Evolutionary conservation across 92 coral and sea anemone species (phyloP), one percentile per base, ranked within the genome.

Genomic region (Parazoanthus darwini): DNA sequence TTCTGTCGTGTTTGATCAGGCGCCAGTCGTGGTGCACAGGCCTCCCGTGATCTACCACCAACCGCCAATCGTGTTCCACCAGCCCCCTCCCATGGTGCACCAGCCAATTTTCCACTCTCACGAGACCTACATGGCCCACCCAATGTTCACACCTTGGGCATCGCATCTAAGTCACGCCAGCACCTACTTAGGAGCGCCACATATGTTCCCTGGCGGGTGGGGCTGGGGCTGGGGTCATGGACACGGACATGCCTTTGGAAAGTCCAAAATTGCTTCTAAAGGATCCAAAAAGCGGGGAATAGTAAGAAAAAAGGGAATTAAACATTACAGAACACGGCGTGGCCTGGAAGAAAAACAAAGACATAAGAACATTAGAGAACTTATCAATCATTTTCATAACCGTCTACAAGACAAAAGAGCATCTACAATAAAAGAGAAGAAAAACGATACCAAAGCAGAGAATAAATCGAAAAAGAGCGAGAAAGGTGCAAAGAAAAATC

Each of bases 1-100:
- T 2, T 96, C 98, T 10, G 93, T 96, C 8, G 97, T 96, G 16
- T 94, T 92, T 72, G 94, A 96, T 88, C 98, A 94, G 72, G 88
- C 98, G 11, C 82, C 98, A 74, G 96, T 96, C 67, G 93, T 96
- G 10, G 92, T 96, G 33, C 96, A 96, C 38, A 91, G 98, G 26
- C 96, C 98, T 22, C 90, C 97, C 14, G 97, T 96, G 26, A 89
- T 96, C 51, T 96, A 96, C 86, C 98, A 86, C 82, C 97, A 96
- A 44, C 93, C 98, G 5, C 96, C 97, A 2, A 90, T 96, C 6
- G 94, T 94, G 33, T 96, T 96, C 81, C 98, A 96, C 77, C 98
- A 96, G 78, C 97, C 98, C 22, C 82, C 98, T 7, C 98, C 98
- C 26, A 92, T 94, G 97, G 97, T 94, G 10, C 93, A 93, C 35